A percentile compares a stretch with the other conserved stretches of the same genome.
Conservation (phyloP, 1,140 invertebrate species). For the Coenobita brevimanus region DNA sequence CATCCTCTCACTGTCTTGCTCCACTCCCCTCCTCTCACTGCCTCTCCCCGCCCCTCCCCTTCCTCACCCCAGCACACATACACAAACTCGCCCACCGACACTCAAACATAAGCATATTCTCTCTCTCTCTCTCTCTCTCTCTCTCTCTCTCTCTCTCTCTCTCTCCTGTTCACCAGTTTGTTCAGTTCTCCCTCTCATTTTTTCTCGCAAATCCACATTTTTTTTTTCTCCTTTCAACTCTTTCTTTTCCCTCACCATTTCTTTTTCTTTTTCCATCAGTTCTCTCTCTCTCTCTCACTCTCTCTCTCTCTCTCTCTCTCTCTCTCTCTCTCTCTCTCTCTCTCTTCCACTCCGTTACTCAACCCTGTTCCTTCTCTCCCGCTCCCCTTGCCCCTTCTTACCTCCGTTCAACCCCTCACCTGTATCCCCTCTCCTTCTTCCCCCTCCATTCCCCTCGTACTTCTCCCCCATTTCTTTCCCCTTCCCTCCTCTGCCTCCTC, state of each 20-base stretch:
- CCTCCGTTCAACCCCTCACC: too few species aligned
- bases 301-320: too few species aligned
- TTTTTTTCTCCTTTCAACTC: neutral
- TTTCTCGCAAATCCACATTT: neutral
- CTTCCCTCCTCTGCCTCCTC: neutral
- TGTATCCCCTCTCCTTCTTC: neutral
- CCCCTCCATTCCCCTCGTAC: too few species aligned
- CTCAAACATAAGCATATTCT: neutral
- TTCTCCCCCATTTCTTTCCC: neutral
- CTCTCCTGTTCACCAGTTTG: neutral
- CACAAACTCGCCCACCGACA: neutral
- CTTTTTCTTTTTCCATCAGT: neutral
- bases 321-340: too few species aligned
- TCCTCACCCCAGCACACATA: neutral
- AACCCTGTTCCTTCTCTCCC: too few species aligned
- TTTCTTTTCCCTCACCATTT: neutral
- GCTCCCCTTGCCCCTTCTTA: too few species aligned
- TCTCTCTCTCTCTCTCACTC: too few species aligned
- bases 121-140: neutral
- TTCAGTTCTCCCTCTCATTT: neutral
- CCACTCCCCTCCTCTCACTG: neutral
- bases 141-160: neutral
- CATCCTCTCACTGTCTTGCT: constrained; percentile 16
- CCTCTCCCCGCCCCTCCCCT: neutral
- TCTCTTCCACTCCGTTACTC: too few species aligned